Conservation (phyloP, 2,797 vertebrate species). For the Sebastolobus altivelis region DNA sequence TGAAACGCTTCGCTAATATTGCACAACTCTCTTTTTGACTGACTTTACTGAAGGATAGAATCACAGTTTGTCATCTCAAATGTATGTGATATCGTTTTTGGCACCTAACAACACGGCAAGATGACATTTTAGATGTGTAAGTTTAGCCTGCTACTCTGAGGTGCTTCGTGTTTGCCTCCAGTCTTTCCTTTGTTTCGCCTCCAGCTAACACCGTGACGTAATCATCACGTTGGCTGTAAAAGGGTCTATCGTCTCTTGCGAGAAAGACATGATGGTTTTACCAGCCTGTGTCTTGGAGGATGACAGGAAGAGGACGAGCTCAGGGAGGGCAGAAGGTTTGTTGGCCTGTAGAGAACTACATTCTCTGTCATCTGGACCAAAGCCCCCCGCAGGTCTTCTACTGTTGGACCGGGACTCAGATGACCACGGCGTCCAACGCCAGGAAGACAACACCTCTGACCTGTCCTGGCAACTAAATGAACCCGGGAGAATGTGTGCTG, state of each 20-base stretch:
- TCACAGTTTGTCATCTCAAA: no score
- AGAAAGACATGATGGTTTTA: slow-evolving; percentile 51
- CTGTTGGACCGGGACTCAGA: slow-evolving; percentile 31
- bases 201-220: no score
- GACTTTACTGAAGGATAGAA: no score
- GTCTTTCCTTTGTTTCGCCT: no score
- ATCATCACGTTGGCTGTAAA: no score
- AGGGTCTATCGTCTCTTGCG: slow-evolving; percentile 26
- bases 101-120: no score
- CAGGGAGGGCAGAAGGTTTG: slow-evolving; percentile 49
- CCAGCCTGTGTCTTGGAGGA: slow-evolving; percentile 22
- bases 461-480: slow-evolving; percentile 36
- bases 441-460: slow-evolving; percentile 47
- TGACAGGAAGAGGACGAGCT: slow-evolving; percentile 35
- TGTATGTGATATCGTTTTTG: no score
- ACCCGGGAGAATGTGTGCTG: slow-evolving; percentile 3
- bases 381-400: slow-evolving; percentile 33
- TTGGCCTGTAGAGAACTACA: slow-evolving; percentile 47
- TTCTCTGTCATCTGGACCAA: slow-evolving; percentile 47
- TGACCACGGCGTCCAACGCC: slow-evolving; percentile 46
- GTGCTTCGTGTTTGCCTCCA: no score
- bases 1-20: no score
- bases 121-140: no score
- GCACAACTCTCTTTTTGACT: no score
- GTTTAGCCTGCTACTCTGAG: no score